Conservation (phyloP, 2,888 invertebrate genomes). For the Tiliacea aurago region DNA sequence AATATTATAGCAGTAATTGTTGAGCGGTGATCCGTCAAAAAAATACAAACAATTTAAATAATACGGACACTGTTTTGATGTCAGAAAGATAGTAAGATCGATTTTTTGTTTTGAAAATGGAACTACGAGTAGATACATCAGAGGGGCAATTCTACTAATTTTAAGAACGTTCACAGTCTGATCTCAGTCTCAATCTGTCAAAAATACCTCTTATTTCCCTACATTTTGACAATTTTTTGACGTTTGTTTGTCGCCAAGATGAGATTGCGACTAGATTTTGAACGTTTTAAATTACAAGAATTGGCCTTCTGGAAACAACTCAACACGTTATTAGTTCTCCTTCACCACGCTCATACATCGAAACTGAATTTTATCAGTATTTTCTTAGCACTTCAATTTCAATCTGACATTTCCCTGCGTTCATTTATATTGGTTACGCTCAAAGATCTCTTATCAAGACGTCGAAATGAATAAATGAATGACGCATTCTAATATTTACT, state of each 20-base stretch:
- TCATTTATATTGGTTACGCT: slow-evolving; percentile 53
- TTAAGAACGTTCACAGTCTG: too few relatives aligned
- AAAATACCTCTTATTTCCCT: too few relatives aligned
- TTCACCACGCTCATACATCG: not conserved
- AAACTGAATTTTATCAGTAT: slow-evolving; percentile 29
- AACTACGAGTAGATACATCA: too few relatives aligned
- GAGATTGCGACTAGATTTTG: too few relatives aligned
- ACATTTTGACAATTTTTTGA: too few relatives aligned
- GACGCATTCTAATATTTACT: slow-evolving; percentile 56
- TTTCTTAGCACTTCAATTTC: slow-evolving; percentile 42
- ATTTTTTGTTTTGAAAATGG: not conserved
- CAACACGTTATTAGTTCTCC: not conserved
- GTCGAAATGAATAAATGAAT: slow-evolving; percentile 52
- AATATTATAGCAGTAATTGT: not conserved
- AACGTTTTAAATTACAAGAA: too few relatives aligned
- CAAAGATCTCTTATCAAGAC: slow-evolving; percentile 55
- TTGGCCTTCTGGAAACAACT: too few relatives aligned
- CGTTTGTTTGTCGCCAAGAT: too few relatives aligned
- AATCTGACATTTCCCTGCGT: slow-evolving; percentile 38
- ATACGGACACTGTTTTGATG: not conserved
- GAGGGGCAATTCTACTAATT: too few relatives aligned
- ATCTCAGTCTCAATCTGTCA: too few relatives aligned
- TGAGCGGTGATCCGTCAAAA: slow-evolving; percentile 12
- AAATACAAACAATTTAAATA: not conserved
- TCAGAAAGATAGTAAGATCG: not conserved